Evolutionary conservation across 1,140 invertebrate species (phyloP), one percentile per base, ranked within the genome.

Genomic region (Papilio machaon): DNA sequence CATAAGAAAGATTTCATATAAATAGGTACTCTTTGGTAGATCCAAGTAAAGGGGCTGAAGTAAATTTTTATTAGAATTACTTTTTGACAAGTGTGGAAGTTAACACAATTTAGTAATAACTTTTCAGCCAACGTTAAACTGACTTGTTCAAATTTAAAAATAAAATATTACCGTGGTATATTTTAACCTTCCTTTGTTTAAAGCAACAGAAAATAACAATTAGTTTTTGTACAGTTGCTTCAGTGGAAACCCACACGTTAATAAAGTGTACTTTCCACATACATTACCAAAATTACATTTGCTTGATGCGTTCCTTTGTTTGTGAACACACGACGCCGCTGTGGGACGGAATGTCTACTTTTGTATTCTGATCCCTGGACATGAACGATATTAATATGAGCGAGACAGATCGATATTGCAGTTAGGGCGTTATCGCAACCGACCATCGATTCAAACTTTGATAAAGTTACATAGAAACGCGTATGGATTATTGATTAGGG

Each of bases 401-500:
- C 19, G 19, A 75, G n/a, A 46, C 47, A 75, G 19, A 49, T 75
- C 73, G 46, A 75, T 75, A 75, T 17, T 75, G 73, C 73, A 75
- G 19, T 75, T 30, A 46, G 1, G 19, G 46, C 19, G 73, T 19
- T 75, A 75, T 75, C 73, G 46, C 73, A 75, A 19, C 19, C 73
- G 46, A 19, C 19, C n/a, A 49, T 75, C 73, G 73, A 75, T 75
- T 75, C n/a, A 30, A 75, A 52, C 73, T 49, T 49, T 23, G 43
- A 75, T 75, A 75, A 75, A n/a, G 46, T 75, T 75, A 75, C 73
- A 46, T 75, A 23, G 73, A 75, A 75, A 75, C 43, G 47, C 73
- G 73, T 52, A 30, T 75, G 46, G 73, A 75, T 75, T 75, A 75
- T 47, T n/a, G 46, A 75, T 52, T 52, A 49, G 73, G 73, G 47